Percentiles rank a stretch among this genome's conserved stretches.
These are phyloP conservation scores for Dromaius novaehollandiae DNA, from an alignment of 2,113 vertebrate genomes.

Conservation along the genomic window DNA sequence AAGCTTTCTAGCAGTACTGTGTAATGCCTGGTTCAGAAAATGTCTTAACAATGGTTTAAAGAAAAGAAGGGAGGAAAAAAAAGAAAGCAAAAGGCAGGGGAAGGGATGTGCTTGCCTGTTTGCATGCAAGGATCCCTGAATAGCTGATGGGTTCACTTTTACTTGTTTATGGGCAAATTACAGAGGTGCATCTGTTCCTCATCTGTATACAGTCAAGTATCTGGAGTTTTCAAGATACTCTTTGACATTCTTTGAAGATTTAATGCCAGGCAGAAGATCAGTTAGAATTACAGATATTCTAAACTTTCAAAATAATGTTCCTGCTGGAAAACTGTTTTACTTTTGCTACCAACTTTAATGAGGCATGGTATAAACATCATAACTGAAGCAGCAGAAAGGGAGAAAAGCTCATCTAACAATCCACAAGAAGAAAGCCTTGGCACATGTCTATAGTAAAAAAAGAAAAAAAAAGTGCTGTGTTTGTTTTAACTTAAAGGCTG, in stretches of 20 bases:
- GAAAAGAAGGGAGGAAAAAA: not conserved
- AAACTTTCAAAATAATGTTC: slow-evolving; percentile 37
- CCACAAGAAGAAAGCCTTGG: not conserved
- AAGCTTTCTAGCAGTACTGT: slow-evolving; percentile 20
- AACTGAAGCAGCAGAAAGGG: not conserved
- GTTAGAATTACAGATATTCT: slow-evolving; percentile 44
- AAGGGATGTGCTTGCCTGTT: slow-evolving; percentile 9
- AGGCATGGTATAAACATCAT: slow-evolving; percentile 6
- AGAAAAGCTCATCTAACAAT: not conserved
- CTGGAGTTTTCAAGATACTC: slow-evolving; percentile 54
- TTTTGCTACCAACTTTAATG: slow-evolving; percentile 51
- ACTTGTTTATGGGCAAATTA: slow-evolving; percentile 70
- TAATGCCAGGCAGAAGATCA: slow-evolving; percentile 50
- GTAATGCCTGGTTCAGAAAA: slow-evolving; percentile 28
- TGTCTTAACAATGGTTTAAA: not conserved
- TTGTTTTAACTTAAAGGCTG: slow-evolving; percentile 35
- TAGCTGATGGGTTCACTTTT: slow-evolving; percentile 59
- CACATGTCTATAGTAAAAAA: not conserved
- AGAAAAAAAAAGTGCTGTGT: no score
- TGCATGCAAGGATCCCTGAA: not conserved
- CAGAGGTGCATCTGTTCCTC: slow-evolving; percentile 64
- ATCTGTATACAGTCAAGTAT: slow-evolving; percentile 41
- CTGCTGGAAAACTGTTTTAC: slow-evolving; percentile 16
- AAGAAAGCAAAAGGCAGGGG: not conserved
- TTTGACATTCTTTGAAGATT: slow-evolving; percentile 48